phyloP scores from a whole-genome alignment of 2,797 vertebrate genomes.

The Threskiornis aethiopicus region DNA sequence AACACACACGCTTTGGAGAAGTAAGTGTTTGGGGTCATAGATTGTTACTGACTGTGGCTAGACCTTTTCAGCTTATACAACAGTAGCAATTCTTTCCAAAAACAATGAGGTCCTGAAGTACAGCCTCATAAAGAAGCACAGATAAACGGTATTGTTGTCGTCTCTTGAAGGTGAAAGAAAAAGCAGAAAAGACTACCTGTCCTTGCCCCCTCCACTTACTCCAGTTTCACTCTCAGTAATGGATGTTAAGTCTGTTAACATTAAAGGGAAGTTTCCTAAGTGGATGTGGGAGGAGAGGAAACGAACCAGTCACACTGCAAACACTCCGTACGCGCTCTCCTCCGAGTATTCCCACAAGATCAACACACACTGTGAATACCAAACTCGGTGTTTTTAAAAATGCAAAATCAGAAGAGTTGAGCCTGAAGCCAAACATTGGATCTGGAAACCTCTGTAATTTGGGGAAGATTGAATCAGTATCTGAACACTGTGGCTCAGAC shows the following conservation, averaged over 20 bases:
- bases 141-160: background rate
- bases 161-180: background rate
- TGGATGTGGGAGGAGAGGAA: background rate
- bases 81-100: background rate
- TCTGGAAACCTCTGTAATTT: constrained; percentile 16
- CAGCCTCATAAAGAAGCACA: background rate
- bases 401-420: background rate
- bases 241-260: background rate
- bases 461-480: background rate
- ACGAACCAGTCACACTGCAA: rapidly evolving
- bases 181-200: background rate
- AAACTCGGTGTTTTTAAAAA: background rate
- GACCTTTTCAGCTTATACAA: background rate
- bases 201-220: background rate
- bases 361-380: background rate
- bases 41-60: background rate
- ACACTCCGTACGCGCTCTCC: background rate
- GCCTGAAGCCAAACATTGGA: background rate
- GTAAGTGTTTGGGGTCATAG: background rate
- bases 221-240: background rate
- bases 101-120: background rate
- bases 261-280: background rate
- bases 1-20: background rate
- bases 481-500: background rate
- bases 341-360: background rate